These are phyloP conservation scores for Dryadula phaetusa DNA, from an alignment of 2,888 invertebrate genomes.

Conservation along the genomic window DNA sequence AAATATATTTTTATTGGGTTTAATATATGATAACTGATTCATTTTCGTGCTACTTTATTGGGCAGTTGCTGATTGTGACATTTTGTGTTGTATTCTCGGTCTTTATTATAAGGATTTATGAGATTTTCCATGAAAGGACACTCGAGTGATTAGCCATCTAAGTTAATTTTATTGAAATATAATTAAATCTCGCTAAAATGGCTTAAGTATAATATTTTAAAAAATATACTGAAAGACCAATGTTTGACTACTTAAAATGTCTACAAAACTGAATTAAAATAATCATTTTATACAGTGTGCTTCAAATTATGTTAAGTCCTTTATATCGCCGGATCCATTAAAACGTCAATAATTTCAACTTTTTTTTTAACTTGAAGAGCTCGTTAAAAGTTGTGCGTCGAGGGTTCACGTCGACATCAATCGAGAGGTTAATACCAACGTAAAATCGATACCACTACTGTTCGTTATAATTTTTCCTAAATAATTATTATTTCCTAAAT, in stretches of 20 bases:
- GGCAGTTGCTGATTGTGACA: not conserved
- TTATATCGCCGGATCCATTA: slow-evolving; percentile 38
- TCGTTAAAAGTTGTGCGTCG: slow-evolving; percentile 44
- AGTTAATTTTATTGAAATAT: too few species aligned
- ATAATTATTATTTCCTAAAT: not conserved
- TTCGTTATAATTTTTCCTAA: slow-evolving; percentile 24
- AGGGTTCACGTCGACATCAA: slow-evolving; percentile 39
- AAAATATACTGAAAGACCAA: not conserved
- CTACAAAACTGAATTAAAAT: slow-evolving; percentile 10
- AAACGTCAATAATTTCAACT: slow-evolving; percentile 44
- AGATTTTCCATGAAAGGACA: not conserved
- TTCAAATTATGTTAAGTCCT: slow-evolving; percentile 35
- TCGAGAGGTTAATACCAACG: slow-evolving; percentile 38
- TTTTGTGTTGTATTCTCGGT: not conserved
- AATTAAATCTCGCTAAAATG: too few species aligned
- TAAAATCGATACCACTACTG: slow-evolving; percentile 30
- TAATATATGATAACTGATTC: slow-evolving; percentile 3
- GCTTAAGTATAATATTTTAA: not conserved
- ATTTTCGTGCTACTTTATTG: not conserved
- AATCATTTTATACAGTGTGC: not conserved
- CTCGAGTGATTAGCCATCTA: too few species aligned
- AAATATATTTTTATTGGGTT: not conserved
- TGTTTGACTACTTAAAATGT: not conserved
- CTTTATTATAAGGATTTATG: not conserved
- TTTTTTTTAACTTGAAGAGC: slow-evolving; percentile 40